A percentile compares a stretch with the other conserved stretches of the same genome.
phyloP scores from a whole-genome alignment of 2,113 vertebrate species.

The Pan troglodytes region NHGRI_mPanTro3-v2.1_pri NC_072398.2:97440001-97440500 shows the following conservation, averaged over 20 bases:
- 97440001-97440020: background rate
- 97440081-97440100: background rate
- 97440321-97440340: background rate
- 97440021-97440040: background rate
- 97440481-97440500: background rate
- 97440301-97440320: background rate
- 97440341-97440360: background rate
- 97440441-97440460: conserved; percentile 3
- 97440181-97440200: background rate
- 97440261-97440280: background rate
- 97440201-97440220: background rate
- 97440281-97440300: background rate
- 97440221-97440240: background rate
- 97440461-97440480: background rate
- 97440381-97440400: background rate
- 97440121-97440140: background rate
- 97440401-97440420: background rate
- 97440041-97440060: background rate
- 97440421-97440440: background rate
- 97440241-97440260: background rate
- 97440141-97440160: background rate
- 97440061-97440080: background rate
- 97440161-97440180: background rate
- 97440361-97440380: background rate
- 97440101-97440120: background rate